These are phyloP conservation scores for Lipophrys pholis DNA, from an alignment of 2,113 vertebrate species.

Conservation along the genomic window DNA sequence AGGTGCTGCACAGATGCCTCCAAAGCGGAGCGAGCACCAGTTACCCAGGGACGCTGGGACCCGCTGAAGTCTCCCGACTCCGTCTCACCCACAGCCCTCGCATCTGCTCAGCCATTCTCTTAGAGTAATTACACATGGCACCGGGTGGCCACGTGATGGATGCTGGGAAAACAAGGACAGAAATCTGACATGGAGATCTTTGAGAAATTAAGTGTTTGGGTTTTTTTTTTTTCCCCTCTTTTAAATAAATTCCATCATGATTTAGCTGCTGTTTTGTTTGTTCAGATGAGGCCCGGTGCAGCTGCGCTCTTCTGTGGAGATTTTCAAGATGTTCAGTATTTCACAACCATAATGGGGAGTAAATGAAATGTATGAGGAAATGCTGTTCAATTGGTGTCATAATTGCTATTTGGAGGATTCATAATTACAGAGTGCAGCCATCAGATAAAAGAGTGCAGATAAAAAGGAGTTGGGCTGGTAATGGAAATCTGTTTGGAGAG, in stretches of 20 bases:
- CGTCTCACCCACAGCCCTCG: conserved; percentile 75
- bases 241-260: conserved; percentile 20
- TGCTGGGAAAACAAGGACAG: conserved; percentile 67
- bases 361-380: conserved; percentile 78
- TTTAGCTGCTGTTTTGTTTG: conserved; percentile 44
- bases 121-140: conserved; percentile 81
- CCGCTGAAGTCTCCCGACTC: conserved; percentile 64
- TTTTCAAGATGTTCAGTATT: conserved; percentile 67
- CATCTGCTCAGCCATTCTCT: conserved; percentile 84
- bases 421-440: conserved; percentile 82
- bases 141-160: conserved; percentile 78
- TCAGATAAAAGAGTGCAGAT: conserved; percentile 82
- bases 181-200: conserved; percentile 58
- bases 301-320: conserved; percentile 37
- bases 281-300: conserved; percentile 43
- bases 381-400: conserved; percentile 78
- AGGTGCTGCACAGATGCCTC: conserved; percentile 85
- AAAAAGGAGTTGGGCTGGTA: conserved; percentile 81
- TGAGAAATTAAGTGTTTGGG: conserved; percentile 12
- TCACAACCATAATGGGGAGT: conserved; percentile 69
- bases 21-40: conserved; percentile 68
- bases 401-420: conserved; percentile 79
- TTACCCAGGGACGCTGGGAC: conserved; percentile 75
- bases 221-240: conserved; percentile 4
- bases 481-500: conserved; percentile 87